Percentiles rank a stretch among this genome's conserved stretches.
Evolutionary conservation across 2,888 invertebrate species (phyloP).

Genomic region (Dexiosoma caninum): DNA sequence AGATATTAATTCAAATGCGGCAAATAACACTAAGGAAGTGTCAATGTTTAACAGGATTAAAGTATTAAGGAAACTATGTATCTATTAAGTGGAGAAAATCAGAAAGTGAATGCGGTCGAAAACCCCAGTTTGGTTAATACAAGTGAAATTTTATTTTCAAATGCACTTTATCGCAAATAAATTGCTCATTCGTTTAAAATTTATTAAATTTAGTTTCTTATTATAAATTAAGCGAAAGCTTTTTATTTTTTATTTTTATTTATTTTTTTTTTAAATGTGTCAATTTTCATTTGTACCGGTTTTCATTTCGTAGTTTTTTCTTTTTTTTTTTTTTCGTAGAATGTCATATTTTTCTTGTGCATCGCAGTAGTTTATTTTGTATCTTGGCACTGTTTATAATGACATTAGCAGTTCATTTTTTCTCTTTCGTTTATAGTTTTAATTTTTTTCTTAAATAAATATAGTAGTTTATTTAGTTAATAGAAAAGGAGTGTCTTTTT

Average conservation of each 20-base stretch:
- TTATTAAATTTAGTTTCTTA: not conserved
- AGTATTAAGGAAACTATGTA: not conserved
- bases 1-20: not conserved
- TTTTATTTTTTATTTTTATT: not conserved
- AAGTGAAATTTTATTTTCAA: too few relatives aligned
- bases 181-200: not conserved
- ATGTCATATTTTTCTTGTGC: conserved; percentile 22
- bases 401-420: conserved; percentile 38
- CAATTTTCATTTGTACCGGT: conserved; percentile 29
- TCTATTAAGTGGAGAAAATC: not conserved
- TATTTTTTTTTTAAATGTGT: conserved; percentile 8
- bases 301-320: too few relatives aligned
- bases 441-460: not conserved
- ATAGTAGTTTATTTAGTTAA: conserved; percentile 53
- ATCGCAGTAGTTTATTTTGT: not conserved
- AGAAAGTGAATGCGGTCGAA: not conserved
- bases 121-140: not conserved
- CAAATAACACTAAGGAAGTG: conserved; percentile 35
- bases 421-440: not conserved
- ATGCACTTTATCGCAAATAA: not conserved
- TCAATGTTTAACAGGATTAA: conserved; percentile 40
- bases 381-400: conserved; percentile 44
- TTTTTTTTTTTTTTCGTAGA: conserved; percentile 23
- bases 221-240: too few relatives aligned
- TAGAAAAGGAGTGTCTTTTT: conserved; percentile 32